Conservation (phyloP, 2,888 invertebrate genomes). For the Conus canariensis region DNA sequence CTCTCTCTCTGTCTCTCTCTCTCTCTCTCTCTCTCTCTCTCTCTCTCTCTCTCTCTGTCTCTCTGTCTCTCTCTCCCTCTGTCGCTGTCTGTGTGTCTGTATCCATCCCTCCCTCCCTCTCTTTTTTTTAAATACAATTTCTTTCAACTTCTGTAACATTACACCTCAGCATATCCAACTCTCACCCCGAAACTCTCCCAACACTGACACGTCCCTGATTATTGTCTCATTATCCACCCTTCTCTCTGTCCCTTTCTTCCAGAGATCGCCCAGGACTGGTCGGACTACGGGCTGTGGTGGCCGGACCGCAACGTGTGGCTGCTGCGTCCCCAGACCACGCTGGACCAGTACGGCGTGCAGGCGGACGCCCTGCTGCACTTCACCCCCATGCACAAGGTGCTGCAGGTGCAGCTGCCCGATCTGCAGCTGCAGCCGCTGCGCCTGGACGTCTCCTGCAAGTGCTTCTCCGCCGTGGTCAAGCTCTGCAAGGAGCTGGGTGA, state of each 20-base stretch:
- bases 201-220: no score
- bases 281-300: constrained; percentile 99
- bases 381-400: constrained; percentile 97
- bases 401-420: constrained; percentile 94
- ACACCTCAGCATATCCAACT: no score
- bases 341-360: constrained; percentile 98
- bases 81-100: no score
- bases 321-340: constrained; percentile 93
- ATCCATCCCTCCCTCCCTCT: no score
- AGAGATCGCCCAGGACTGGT: constrained; percentile 98
- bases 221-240: no score
- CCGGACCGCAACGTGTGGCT: constrained; percentile 96
- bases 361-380: constrained; percentile 95
- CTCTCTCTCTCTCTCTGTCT: no score
- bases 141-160: no score
- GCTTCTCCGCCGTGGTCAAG: constrained; percentile 93
- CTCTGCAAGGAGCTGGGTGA: constrained; percentile 94
- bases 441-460: constrained; percentile 97
- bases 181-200: no score
- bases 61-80: no score
- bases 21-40: no score
- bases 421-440: constrained; percentile 92
- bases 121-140: no score
- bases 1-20: no score
- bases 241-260: constrained; percentile 58